Evolutionary conservation across 2,113 vertebrate genomes (phyloP), one percentile per base, ranked within the genome.

Genomic region (Spea multiplicata): DNA sequence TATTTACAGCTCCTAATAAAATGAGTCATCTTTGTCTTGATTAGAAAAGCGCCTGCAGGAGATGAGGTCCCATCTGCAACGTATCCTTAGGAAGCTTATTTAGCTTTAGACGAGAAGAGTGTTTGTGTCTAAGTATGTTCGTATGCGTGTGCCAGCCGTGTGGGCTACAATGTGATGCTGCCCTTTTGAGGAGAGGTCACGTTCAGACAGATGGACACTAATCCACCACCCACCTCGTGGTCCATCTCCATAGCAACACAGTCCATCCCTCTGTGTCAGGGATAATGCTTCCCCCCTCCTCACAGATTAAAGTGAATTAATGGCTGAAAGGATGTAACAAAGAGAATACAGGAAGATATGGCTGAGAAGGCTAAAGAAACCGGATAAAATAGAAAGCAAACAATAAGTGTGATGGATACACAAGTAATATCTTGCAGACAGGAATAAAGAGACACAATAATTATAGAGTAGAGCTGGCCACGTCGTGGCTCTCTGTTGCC

Each of bases 1-100:
- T 74, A 80, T 80, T 80, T 80, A 80, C 71, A 59, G 71, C 71
- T 61, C 45, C 53, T 80, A 74, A 80, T 80, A 68, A 74, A 80
- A 80, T 80, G 78, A 80, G n/a, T 80, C 71, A 80, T 80, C 71
- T 68, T 16, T 12, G 45, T 68, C 78, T 61, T 80, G 78, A 80
- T 80, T 74, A 67, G 52, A 67, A 30, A 49, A 12, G 78, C 73
- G 78, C 44, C 71, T 46, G 71, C 64, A 67, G 65, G 65, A 78
- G 65, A 80, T 53, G 71, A 74, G 78, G 71, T 74, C 78, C 78
- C 78, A 80, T 80, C 78, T 80, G 78, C 78, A 80, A 30, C 52
- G n/a, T 74, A 65, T 73, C 69, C 71, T 61, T 44, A 65, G 78
- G 53, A 80, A 74, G 78, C 65, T 66, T 68, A 80, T 80, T 74